Percentiles rank a stretch among this genome's conserved stretches.
phyloP scores from a whole-genome alignment of 2,888 invertebrate species.

The Microplitis deprimator region DNA sequence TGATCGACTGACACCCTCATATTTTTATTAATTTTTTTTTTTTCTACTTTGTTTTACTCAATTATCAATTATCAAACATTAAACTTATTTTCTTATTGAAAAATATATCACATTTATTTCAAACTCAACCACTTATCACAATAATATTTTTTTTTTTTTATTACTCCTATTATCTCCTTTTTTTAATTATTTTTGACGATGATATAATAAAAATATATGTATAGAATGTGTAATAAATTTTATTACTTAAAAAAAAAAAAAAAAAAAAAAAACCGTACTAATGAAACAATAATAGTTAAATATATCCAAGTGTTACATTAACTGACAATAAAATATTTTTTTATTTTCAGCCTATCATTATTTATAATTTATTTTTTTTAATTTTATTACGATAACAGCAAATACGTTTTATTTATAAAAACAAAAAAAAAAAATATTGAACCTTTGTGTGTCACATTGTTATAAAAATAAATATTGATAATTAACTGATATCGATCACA shows the following conservation, averaged over 20 bases:
- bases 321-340: not conserved
- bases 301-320: not conserved
- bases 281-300: not conserved
- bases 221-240: not conserved
- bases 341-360: not conserved
- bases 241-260: not conserved
- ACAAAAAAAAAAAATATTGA: no score
- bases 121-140: not conserved
- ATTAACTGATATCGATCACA: no score
- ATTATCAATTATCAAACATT: not conserved
- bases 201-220: not conserved
- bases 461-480: no score
- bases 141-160: not conserved
- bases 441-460: no score
- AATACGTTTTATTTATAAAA: not conserved
- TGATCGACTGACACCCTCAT: conserved; percentile 57
- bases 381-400: not conserved
- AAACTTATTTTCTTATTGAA: not conserved
- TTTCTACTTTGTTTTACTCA: not conserved
- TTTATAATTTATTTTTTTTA: not conserved
- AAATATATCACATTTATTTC: not conserved
- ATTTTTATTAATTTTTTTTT: conserved; percentile 17
- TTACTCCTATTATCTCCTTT: not conserved
- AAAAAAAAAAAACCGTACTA: not conserved
- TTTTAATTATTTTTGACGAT: conserved; percentile 1